Percentiles rank a stretch among this genome's conserved stretches.
phyloP scores from a whole-genome alignment of 2,888 invertebrate genomes.

The Ganaspis brasiliensis region DNA sequence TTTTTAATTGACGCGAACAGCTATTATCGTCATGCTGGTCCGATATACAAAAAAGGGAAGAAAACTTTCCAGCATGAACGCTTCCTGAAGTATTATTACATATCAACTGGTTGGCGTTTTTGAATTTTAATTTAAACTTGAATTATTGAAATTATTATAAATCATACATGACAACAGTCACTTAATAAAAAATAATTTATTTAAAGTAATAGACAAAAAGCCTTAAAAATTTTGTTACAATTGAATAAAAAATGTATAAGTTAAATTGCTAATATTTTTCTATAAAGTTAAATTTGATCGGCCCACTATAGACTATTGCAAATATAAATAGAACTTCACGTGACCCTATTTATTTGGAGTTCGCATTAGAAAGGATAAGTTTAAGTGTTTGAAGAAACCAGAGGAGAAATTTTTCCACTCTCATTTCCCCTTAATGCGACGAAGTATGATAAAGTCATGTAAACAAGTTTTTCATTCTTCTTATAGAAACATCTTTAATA shows the following conservation, averaged over 20 bases:
- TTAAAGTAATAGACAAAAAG: too few species aligned
- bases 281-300: not conserved
- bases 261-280: not conserved
- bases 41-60: slow-evolving; percentile 58
- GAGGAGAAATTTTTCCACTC: slow-evolving; percentile 23
- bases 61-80: slow-evolving; percentile 38
- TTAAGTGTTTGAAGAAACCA: slow-evolving; percentile 63
- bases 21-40: slow-evolving; percentile 69
- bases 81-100: not conserved
- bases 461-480: too few species aligned
- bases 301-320: not conserved
- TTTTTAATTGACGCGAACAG: slow-evolving; percentile 67
- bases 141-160: too few species aligned
- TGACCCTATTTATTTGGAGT: slow-evolving; percentile 49
- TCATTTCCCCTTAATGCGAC: not conserved
- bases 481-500: not conserved
- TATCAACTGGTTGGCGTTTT: not conserved
- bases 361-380: slow-evolving; percentile 61
- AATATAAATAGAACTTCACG: slow-evolving; percentile 15
- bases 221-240: too few species aligned
- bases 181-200: too few species aligned
- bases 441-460: not conserved
- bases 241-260: too few species aligned
- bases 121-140: not conserved
- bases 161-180: too few species aligned